Base-by-base conservation (phyloP, 2,113 vertebrate genomes). In the Gulo gulo region DNA sequence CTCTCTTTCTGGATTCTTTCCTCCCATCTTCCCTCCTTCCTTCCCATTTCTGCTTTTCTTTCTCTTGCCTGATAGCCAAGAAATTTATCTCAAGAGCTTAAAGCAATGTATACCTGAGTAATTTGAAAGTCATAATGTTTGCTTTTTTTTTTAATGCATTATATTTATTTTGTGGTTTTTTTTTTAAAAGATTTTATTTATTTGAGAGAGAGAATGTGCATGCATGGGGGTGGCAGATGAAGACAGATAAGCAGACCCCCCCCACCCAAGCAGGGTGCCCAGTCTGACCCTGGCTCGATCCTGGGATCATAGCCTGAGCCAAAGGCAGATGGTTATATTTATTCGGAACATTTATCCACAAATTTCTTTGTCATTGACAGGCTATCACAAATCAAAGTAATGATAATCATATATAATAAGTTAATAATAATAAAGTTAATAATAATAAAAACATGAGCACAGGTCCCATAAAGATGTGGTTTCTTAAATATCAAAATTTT, bases 51-150 rank as follows among this genome's bases (percentile, higher is more conserved):
- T 65, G 18, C 71, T 86, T 26, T 61, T 65, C 71, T 63, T 93
- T 65, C 57, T 78, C 47, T 78, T 78, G 29, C 26, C 52, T 86
- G 57, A 78, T 26, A 71, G 45, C 23, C 42, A 45, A 71, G 39
- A 78, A 36, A 78, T 95, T 39, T 85, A 47, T 91, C 59, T 59
- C 67, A 50, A 91, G 12, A 91, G 6, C 36, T 78, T 61, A 91
- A 71, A 39, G 31, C 31, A 47, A 85, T n/a, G 11, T 47, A 91
- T 67, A 82, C 45, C 39, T 57, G 36, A 50, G 76, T 94, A 69
- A 76, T 87, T 92, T 94, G 34, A 82, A 82, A 94, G 87, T 91
- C 36, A 76, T 82, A 88, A 61, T 87, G 45, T 18, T 93, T 31
- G 12, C 6, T 79, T 95, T 18, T 67, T 67, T 18, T 67, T 59